phyloP scores from a whole-genome alignment of 2,797 vertebrate genomes.

The Denticeps clupeoides region DNA sequence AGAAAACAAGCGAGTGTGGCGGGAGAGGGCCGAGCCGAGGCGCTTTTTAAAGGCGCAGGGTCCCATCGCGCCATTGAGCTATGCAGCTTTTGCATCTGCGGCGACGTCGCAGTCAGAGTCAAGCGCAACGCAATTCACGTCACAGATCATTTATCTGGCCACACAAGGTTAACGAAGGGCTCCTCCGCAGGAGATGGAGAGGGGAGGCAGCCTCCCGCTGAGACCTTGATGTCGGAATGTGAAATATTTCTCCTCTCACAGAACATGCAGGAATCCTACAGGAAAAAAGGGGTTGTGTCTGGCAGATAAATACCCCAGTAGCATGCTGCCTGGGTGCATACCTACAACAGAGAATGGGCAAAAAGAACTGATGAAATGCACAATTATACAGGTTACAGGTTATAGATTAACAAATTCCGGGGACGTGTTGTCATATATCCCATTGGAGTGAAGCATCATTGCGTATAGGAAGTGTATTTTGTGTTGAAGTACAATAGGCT shows the following conservation, averaged over 20 bases:
- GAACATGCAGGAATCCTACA: constrained; percentile 19
- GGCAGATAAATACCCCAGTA: too few relatives aligned
- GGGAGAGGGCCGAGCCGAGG: constrained; percentile 6
- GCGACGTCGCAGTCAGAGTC: constrained; percentile 11
- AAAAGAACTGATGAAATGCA: too few relatives aligned
- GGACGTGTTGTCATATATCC: too few relatives aligned
- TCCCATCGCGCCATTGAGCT: too few relatives aligned
- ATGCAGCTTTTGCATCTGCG: too few relatives aligned
- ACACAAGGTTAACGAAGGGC: constrained; percentile 15
- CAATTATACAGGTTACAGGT: too few relatives aligned
- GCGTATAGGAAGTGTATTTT: too few relatives aligned
- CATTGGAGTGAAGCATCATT: too few relatives aligned
- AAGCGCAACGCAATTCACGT: constrained; percentile 8
- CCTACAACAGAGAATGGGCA: constrained; percentile 25
- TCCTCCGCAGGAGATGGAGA: neutral
- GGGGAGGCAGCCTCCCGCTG: constrained; percentile 13
- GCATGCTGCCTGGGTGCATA: too few relatives aligned
- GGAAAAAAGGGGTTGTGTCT: constrained; percentile 11
- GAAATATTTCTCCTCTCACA: constrained; percentile 17
- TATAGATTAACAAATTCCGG: too few relatives aligned
- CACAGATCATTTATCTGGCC: constrained; percentile 6
- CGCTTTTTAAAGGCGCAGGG: constrained; percentile 4
- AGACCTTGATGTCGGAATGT: constrained; percentile 16
- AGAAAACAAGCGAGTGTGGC: constrained; percentile 25
- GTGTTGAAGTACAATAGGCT: too few relatives aligned